Percentiles rank a stretch among this genome's conserved stretches.
These are phyloP conservation scores for Acanthosepion esculentum DNA, from an alignment of 2,888 invertebrate species.

Conservation along the genomic window DNA sequence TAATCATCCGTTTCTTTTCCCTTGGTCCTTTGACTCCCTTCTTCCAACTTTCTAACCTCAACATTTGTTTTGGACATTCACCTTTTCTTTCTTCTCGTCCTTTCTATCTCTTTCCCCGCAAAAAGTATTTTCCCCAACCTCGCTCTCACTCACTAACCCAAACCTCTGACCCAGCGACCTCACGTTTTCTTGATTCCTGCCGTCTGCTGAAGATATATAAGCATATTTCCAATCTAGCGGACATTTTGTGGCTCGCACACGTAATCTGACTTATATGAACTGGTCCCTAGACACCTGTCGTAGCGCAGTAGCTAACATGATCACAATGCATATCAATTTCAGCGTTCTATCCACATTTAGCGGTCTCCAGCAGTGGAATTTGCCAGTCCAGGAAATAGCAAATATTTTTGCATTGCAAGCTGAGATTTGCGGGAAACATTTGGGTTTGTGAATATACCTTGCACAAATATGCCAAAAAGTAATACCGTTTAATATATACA, in stretches of 20 bases:
- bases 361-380: too few species aligned
- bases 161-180: background rate
- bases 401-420: too few species aligned
- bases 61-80: background rate
- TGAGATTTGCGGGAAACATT: too few species aligned
- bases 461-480: too few species aligned
- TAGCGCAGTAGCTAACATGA: background rate
- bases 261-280: background rate
- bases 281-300: background rate
- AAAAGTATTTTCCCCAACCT: too few species aligned
- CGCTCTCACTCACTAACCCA: background rate
- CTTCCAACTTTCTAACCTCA: background rate
- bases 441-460: too few species aligned
- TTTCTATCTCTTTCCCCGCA: background rate
- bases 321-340: too few species aligned
- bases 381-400: too few species aligned
- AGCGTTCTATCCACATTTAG: too few species aligned
- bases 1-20: background rate
- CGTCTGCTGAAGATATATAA: background rate
- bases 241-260: background rate
- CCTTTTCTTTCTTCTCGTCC: too few species aligned
- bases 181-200: background rate
- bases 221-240: background rate
- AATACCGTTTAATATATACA: too few species aligned
- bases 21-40: background rate